Base-by-base conservation (phyloP, 2,888 invertebrate species). In the Agrypnus murinus region DNA sequence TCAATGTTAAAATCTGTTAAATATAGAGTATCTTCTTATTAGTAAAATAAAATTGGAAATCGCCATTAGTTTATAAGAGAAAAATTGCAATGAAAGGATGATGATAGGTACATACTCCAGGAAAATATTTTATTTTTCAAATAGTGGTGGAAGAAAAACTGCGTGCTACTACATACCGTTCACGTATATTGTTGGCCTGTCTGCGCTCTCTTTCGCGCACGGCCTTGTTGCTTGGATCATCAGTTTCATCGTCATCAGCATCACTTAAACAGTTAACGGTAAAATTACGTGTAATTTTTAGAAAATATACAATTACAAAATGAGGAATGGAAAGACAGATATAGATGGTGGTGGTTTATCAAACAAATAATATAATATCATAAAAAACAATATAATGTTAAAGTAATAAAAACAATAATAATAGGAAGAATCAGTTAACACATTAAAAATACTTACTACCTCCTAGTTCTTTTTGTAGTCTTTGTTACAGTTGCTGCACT, bases 171-270 rank as follows among this genome's bases (percentile, higher is more conserved):
- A 90, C 89, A 88, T 88, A 96, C 96, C 96, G 94, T 91, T 97
- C 97, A 82, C 98, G 89, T 79, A 97, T 97, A 90, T 98, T 98
- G 91, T 98, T 98, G 84, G 98, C 97, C 87, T 97, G 96, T 78
- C 98, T 90, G 81, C 98, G 91, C 88, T 98, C 95, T 88, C 94
- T 92, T 89, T 98, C 97, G 86, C 96, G 91, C 87, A 96, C 94
- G 82, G 95, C 95, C 90, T 97, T 97, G 83, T 93, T 92, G 88
- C 92, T 92, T 59, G 96, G 95, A 85, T 94, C 92, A 83, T 91
- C 91, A 86, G 92, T 92, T 84, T 93, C 94, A 80, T 91, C 91
- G 85, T 95, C 94, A 82, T 95, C 94, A 83, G 95, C 94, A 71
- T 93, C 94, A 82, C 94, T 69, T 85, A 93, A 94, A 86, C 93